Percentiles rank a stretch among this genome's conserved stretches.
phyloP scores from a whole-genome alignment of 2,113 vertebrate genomes.

The Rhombomys opimus region DNA sequence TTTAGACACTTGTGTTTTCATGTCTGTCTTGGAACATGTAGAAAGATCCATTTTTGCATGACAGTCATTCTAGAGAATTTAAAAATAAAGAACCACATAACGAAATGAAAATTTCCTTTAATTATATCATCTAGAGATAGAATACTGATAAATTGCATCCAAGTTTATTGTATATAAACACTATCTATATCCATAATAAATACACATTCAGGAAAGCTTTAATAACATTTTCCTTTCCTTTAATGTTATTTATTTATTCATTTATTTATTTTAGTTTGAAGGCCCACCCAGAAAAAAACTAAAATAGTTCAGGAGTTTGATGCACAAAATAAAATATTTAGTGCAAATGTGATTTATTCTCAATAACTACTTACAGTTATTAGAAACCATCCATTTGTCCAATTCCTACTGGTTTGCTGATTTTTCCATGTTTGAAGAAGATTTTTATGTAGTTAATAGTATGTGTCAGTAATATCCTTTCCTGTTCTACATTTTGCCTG shows the following conservation, averaged over 20 bases:
- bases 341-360: neutral
- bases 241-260: neutral
- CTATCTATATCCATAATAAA: neutral
- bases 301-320: constrained; percentile 23
- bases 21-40: neutral
- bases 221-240: neutral
- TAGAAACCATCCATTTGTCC: neutral
- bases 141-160: neutral
- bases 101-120: constrained; percentile 1
- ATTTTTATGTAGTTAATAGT: neutral
- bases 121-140: neutral
- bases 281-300: neutral
- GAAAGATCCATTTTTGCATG: neutral
- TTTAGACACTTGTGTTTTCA: neutral
- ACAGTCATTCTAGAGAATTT: neutral
- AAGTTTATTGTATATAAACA: neutral
- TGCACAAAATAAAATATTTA: neutral
- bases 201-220: neutral
- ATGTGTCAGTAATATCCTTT: neutral
- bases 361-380: neutral
- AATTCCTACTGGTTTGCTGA: neutral
- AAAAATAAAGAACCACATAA: neutral
- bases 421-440: neutral
- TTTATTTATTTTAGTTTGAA: neutral
- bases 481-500: neutral